Evolutionary conservation across 2,797 vertebrate genomes (phyloP).

Genomic region (Poeciliopsis turneri): DNA sequence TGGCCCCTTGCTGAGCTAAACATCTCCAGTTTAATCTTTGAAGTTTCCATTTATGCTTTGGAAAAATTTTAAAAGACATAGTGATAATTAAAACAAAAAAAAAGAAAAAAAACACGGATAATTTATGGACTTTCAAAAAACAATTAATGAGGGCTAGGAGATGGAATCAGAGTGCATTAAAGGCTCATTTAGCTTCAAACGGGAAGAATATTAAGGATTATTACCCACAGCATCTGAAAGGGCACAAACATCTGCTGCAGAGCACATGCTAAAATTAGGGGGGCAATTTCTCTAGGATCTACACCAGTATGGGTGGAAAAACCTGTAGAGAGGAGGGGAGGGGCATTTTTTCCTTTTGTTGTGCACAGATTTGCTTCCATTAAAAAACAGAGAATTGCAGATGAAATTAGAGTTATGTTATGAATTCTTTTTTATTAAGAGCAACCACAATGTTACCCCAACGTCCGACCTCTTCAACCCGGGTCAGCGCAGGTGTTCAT

Average conservation of each 20-base stretch:
- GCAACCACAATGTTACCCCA: neutral
- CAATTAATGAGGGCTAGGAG: slow-evolving; percentile 77
- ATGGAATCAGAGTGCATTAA: slow-evolving; percentile 82
- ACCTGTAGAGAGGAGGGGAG: neutral
- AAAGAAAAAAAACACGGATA: slow-evolving; percentile 32
- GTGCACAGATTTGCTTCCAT: slow-evolving; percentile 12
- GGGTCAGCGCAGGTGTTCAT: neutral
- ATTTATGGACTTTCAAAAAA: slow-evolving; percentile 75
- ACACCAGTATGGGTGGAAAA: slow-evolving; percentile 23
- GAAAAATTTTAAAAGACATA: slow-evolving; percentile 24
- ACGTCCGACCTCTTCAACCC: slow-evolving; percentile 10
- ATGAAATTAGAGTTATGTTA: slow-evolving; percentile 11
- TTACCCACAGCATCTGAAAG: slow-evolving; percentile 73
- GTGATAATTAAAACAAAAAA: slow-evolving; percentile 19
- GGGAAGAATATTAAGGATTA: slow-evolving; percentile 80
- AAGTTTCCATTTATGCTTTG: slow-evolving; percentile 68
- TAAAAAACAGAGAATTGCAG: slow-evolving; percentile 27
- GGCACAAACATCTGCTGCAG: slow-evolving; percentile 69
- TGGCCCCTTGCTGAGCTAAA: slow-evolving; percentile 38
- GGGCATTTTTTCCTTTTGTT: slow-evolving; percentile 6
- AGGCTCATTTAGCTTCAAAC: slow-evolving; percentile 81
- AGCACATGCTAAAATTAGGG: slow-evolving; percentile 68
- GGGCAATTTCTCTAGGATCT: slow-evolving; percentile 56
- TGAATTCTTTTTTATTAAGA: slow-evolving; percentile 4
- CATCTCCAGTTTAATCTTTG: slow-evolving; percentile 58